Evolutionary conservation across 2,888 invertebrate species (phyloP), one percentile per base, ranked within the genome.

Genomic region (Hybos culiciformis): DNA sequence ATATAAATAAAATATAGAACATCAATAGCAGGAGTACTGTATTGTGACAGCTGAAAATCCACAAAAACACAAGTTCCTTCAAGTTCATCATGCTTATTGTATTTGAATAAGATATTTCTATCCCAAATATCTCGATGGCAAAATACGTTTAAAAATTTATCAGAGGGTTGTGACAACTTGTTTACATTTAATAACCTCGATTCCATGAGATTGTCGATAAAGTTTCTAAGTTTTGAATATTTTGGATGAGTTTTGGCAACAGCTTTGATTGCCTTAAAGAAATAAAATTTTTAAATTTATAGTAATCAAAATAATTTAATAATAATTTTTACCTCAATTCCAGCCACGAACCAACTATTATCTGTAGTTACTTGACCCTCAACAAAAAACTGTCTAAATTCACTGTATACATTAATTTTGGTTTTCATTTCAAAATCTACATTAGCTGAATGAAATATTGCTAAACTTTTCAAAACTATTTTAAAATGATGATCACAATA

Each of bases 41-140:
- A 77, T n/a, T 71, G 63, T 1, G 66, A 53, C 42, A 73, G 50
- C 51, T 76, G 76, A 50, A 70, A 76, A 53, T 76, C 76, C 3
- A 76, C 66, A 21, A 76, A 52, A 26, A 69, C 54, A 45, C 72
- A 72, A 6, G 60, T 60, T 0, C 60, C 53, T 3, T 66, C 63
- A 56, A 39, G 65, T 69, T 26, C 17, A 29, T 48, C 43, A 3
- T 48, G 48, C 1, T 46, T 67, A 59, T 31, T 34, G n/a, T 54
- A 59, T 8, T 55, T 48, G 44, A 55, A 66, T 38, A 66, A 55
- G 23, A 67, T 57, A 50, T 67, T 67, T 4, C 61, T 58, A 45
- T 56, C 56, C 66, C 66, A 66, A 6, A 59, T 49, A 49, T 67
- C 66, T 3, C 62, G 56, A 52, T 67, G 66, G 18, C 68, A 68